These are phyloP conservation scores for Tinea semifulvella DNA, from an alignment of 2,888 invertebrate species.

Conservation along the genomic window DNA sequence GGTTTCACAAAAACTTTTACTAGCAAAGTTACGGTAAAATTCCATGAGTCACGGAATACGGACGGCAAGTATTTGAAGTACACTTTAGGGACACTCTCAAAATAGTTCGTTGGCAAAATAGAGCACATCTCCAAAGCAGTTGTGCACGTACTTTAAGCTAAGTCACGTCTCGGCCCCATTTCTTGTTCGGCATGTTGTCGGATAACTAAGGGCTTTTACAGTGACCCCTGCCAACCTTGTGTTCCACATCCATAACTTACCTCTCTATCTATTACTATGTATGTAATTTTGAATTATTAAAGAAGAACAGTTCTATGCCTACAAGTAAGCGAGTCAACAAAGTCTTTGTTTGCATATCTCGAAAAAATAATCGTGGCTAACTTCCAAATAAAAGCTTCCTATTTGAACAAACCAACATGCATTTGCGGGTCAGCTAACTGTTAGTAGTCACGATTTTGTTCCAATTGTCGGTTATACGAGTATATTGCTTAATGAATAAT, in stretches of 20 bases:
- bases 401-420: background rate
- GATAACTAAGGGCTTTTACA: slow-evolving; percentile 52
- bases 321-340: too few relatives aligned
- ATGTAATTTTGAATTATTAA: too few relatives aligned
- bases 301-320: too few relatives aligned
- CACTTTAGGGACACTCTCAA: background rate
- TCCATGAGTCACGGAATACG: too few relatives aligned
- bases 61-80: too few relatives aligned
- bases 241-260: slow-evolving; percentile 34
- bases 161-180: slow-evolving; percentile 40
- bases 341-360: too few relatives aligned
- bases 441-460: background rate
- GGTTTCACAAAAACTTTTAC: too few relatives aligned
- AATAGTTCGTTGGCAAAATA: slow-evolving; percentile 3
- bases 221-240: slow-evolving; percentile 34
- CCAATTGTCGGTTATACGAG: background rate
- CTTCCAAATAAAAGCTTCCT: background rate
- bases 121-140: slow-evolving; percentile 6
- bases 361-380: background rate
- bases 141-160: slow-evolving; percentile 13
- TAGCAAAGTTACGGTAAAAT: too few relatives aligned
- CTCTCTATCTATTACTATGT: too few relatives aligned
- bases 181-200: slow-evolving; percentile 28
- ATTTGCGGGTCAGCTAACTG: background rate
- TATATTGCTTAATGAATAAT: too few relatives aligned